Base-by-base conservation (phyloP, 2,888 invertebrate species). In the Bellardia pandia region DNA sequence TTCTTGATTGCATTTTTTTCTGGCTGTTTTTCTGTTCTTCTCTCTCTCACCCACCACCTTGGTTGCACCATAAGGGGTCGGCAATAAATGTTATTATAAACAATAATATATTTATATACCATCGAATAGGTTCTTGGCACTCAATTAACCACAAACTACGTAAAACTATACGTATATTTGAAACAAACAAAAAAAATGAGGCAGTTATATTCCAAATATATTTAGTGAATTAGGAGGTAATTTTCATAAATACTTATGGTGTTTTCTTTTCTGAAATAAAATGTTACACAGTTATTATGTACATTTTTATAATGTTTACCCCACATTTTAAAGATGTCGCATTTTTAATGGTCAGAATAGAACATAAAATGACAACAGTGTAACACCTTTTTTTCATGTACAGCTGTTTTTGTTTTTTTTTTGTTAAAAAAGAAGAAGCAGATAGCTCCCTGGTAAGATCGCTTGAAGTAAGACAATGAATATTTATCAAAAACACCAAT, bases 11-110 rank as follows among this genome's bases (percentile, higher is more conserved):
- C 51, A 64, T 40, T 62, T 53, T 51, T 62, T n/a, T 60, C 51
- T 56, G 37, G 45, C 45, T n/a, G 37, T 42, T 30, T 30, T 74
- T 9, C 40, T 56, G 37, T 4, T 37, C 2, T 64, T 13, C 13
- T 30, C 58, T 30, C 37, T 30, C 37, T 6, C 33, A 42, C 5
- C 13, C 66, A 6, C 2, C 13, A 33, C 6, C 14, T 6, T 77
- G 30, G 16, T 11, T 71, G 51, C 53, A 42, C 37, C 8, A 45
- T 64, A 64, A 64, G 42, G 33, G 69, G 69, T 51, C 69, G 33
- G 2, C 69, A 45, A 56, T 42, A 56, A 77, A 77, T 66, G 53
- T 40, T 23, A 62, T 56, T 66, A 42, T 56, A 66, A 56, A 77
- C 33, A 66, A 42, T 56, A 53, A 16, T 40, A 53, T 23, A 42